phyloP scores from a whole-genome alignment of 2,113 vertebrate species.

The Sylvilagus bachmani region DNA sequence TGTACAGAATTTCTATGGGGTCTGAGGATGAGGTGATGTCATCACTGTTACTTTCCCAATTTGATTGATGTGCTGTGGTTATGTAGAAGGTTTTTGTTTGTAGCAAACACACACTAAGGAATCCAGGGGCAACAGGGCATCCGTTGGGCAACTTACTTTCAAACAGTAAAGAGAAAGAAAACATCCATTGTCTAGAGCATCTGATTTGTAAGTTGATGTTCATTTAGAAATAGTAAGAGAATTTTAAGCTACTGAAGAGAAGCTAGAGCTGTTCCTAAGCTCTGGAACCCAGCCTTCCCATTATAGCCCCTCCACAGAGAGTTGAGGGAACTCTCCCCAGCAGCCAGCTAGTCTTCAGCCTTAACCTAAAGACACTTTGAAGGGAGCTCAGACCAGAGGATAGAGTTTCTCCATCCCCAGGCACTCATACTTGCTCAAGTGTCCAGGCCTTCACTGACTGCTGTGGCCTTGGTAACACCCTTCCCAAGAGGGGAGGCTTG shows the following conservation, averaged over 20 bases:
- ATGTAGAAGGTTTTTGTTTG: background rate
- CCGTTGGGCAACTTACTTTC: background rate
- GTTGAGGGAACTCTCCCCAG: no score
- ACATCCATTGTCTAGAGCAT: background rate
- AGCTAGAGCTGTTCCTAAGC: background rate
- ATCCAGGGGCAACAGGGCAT: background rate
- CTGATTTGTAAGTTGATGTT: background rate
- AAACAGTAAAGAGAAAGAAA: constrained; percentile 4
- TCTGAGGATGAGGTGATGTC: background rate
- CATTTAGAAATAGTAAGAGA: background rate
- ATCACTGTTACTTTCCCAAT: background rate
- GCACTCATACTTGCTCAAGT: background rate
- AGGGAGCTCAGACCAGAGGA: background rate
- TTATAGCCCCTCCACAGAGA: background rate
- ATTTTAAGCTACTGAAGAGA: background rate
- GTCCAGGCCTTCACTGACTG: background rate
- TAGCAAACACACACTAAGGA: background rate
- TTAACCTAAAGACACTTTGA: background rate
- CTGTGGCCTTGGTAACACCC: background rate
- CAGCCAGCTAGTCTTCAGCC: background rate
- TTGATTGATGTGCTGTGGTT: background rate
- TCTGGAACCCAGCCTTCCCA: background rate
- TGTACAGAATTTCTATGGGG: background rate
- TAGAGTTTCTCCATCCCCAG: background rate
- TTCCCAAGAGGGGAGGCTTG: background rate